A percentile compares a stretch with the other conserved stretches of the same genome.
These are phyloP conservation scores for Conchocele bisecta DNA, from an alignment of 2,888 invertebrate genomes.

Conservation along the genomic window DNA sequence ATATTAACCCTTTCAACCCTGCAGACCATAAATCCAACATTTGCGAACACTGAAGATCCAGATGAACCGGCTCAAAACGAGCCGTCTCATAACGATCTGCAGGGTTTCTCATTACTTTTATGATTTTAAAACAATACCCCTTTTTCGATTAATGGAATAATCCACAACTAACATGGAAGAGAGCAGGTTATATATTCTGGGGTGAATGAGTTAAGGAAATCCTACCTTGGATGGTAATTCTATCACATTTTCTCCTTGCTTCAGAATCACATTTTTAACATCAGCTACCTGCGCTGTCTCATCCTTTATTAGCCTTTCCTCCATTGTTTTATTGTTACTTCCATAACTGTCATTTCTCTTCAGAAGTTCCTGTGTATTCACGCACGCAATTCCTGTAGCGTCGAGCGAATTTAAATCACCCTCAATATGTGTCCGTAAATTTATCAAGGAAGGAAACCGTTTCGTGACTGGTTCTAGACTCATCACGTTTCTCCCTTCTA, in stretches of 20 bases:
- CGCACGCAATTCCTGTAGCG: conserved; percentile 68
- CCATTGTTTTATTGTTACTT: conserved; percentile 10
- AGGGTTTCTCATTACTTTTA: too few relatives aligned
- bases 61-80: too few relatives aligned
- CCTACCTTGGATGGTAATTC: conserved; percentile 82
- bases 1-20: too few relatives aligned
- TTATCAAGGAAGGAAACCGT: conserved; percentile 61
- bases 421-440: conserved; percentile 64
- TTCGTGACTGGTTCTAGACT: conserved; percentile 64
- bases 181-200: too few relatives aligned
- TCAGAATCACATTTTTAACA: conserved; percentile 80
- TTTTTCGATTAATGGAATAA: too few relatives aligned
- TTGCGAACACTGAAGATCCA: too few relatives aligned
- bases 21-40: too few relatives aligned
- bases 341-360: conserved; percentile 71
- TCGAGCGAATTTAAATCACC: conserved; percentile 57
- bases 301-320: conserved; percentile 48
- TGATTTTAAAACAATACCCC: too few relatives aligned
- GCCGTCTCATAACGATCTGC: too few relatives aligned
- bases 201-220: too few relatives aligned
- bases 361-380: conserved; percentile 70
- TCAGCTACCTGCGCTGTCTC: conserved; percentile 85
- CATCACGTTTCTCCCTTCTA: conserved; percentile 65
- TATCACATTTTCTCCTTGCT: conserved; percentile 83
- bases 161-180: too few relatives aligned